Evolutionary conservation across 2,888 invertebrate species (phyloP).

Genomic region (Vanessa cardui): DNA sequence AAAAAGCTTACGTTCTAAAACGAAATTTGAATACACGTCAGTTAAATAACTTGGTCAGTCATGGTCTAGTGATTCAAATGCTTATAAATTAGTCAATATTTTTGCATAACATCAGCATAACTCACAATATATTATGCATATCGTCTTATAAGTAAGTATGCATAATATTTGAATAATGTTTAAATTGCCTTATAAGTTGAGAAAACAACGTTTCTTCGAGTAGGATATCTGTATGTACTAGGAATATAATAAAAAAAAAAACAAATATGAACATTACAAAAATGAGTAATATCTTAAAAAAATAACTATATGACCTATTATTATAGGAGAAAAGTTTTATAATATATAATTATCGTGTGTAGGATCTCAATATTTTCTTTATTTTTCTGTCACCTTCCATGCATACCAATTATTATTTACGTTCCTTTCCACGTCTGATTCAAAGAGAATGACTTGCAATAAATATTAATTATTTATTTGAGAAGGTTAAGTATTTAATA

Average conservation of each 20-base stretch:
- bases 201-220: too few species aligned
- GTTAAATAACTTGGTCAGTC: not conserved
- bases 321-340: not conserved
- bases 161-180: not conserved
- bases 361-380: not conserved
- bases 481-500: too few species aligned
- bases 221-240: too few species aligned
- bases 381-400: conserved; percentile 13
- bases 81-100: conserved; percentile 10
- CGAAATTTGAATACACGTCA: conserved; percentile 10
- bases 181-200: not conserved
- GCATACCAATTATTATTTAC: conserved; percentile 15
- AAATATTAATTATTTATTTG: too few species aligned
- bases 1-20: not conserved
- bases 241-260: too few species aligned
- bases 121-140: conserved; percentile 9
- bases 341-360: not conserved
- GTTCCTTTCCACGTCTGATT: conserved; percentile 30
- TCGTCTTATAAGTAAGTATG: conserved; percentile 5
- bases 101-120: conserved; percentile 23
- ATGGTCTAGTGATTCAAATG: conserved; percentile 13
- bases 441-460: not conserved
- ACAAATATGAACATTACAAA: too few species aligned
- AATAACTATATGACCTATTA: not conserved
- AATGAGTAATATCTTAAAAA: too few species aligned